A percentile compares a stretch with the other conserved stretches of the same genome.
These are phyloP conservation scores for Pogonomyrmex californicus DNA, from an alignment of 1,140 invertebrate genomes.

Conservation along the genomic window DNA sequence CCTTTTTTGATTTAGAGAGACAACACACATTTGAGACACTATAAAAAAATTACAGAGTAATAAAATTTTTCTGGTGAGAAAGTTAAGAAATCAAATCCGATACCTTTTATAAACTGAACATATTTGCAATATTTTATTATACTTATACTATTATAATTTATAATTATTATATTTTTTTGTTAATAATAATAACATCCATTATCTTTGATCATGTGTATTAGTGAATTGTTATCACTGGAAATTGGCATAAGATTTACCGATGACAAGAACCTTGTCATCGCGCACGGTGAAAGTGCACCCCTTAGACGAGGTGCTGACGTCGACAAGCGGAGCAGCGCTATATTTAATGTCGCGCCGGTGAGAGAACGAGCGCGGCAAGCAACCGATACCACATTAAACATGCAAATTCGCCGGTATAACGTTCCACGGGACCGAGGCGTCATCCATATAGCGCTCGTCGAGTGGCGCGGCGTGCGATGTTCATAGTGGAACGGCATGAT, in stretches of 20 bases:
- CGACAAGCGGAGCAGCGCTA: conserved; percentile 64
- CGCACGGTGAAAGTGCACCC: conserved; percentile 20
- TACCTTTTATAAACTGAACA: neutral
- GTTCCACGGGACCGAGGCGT: conserved; percentile 78
- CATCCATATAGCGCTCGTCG: conserved; percentile 71
- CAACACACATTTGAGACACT: neutral
- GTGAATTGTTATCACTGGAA: neutral
- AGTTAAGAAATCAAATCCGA: neutral
- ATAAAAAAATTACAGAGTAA: neutral
- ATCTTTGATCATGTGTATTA: neutral
- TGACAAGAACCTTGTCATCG: conserved; percentile 10
- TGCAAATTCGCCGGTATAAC: conserved; percentile 83
- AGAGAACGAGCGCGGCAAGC: conserved; percentile 62
- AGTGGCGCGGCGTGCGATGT: conserved; percentile 76
- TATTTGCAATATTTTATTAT: neutral
- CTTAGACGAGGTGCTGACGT: conserved; percentile 34
- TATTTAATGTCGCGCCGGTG: conserved; percentile 79
- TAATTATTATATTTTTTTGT: neutral
- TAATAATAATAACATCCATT: neutral
- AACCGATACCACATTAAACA: conserved; percentile 83
- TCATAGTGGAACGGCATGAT: conserved; percentile 79
- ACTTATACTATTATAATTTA: neutral
- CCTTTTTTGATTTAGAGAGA: conserved; percentile 8
- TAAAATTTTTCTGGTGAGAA: neutral
- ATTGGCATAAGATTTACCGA: conserved; percentile 29